Base-by-base conservation (phyloP, 2,113 vertebrate genomes). In the Pampusana beccarii region DNA sequence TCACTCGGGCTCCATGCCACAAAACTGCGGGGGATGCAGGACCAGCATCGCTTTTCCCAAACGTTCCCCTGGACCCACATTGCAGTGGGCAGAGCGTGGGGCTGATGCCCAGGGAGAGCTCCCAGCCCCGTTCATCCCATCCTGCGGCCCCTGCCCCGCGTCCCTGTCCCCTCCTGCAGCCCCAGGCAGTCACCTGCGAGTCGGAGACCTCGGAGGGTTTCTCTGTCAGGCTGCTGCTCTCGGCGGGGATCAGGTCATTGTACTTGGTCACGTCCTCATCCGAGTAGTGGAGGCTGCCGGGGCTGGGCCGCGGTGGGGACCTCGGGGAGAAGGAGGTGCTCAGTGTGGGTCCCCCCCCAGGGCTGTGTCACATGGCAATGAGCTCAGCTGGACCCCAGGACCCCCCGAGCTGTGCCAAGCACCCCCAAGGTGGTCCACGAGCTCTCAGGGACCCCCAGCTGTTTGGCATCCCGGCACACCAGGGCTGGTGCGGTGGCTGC, bases 181-280 rank as follows among this genome's bases (percentile, higher is more conserved):
- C 53, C 50, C 1, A 1, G 14, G 21, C 1, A 40, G 1, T 97
- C 95, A 99, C 99, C 99, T 99, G 99, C 14, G 99, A 99, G 97
- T 99, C 99, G 0, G 99, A 99, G 95, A 99, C 98, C 88, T 99
- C 99, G 0, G 99, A 99, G 62, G 99, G 99, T 80, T 99, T 99
- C 96, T 99, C 99, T 0, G 99, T 99, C 82, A 99, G 98, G 94
- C 99, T 99, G 98, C 99, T 99, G 98, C 98, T 99, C 98, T 99
- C 99, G 0, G 99, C 99, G 0, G 99, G 99, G 97, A 99, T 99
- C 94, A 99, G 98, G 97, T 99, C 99, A 0, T 99, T 99, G 98
- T 99, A 99, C 92, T 99, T 99, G 98, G 99, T 99, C 88, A 99
- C 98, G 0, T 99, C 99, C 95, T 99, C 99, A 3, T 99, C 99